A percentile compares a stretch with the other conserved stretches of the same genome.
These are phyloP conservation scores for Eupeodes corollae DNA, from an alignment of 1,140 invertebrate species.

Conservation along the genomic window DNA sequence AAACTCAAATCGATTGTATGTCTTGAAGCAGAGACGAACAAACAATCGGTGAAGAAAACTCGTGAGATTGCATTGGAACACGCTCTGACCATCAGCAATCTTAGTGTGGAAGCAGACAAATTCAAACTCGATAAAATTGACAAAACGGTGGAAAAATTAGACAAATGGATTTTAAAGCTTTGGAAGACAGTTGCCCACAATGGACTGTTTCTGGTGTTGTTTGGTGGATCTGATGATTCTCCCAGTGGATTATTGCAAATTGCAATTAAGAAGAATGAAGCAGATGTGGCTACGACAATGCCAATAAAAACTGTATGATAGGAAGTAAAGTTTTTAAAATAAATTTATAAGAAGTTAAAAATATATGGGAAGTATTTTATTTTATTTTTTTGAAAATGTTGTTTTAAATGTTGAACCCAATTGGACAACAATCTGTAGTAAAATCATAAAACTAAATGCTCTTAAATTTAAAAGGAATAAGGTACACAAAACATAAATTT, in stretches of 20 bases:
- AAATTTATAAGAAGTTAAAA: neutral
- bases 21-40: constrained; percentile 35
- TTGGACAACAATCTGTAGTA: too few species aligned
- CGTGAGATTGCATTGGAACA: constrained; percentile 41
- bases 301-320: neutral
- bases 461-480: too few species aligned
- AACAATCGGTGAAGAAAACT: constrained; percentile 40
- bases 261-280: constrained; percentile 19
- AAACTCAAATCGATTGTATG: constrained; percentile 10
- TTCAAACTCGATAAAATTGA: constrained; percentile 33
- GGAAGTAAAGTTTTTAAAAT: neutral
- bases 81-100: constrained; percentile 47
- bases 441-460: too few species aligned
- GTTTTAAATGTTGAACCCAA: too few species aligned
- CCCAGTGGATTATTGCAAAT: constrained; percentile 33
- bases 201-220: constrained; percentile 45
- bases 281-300: neutral
- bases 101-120: constrained; percentile 39
- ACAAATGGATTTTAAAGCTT: constrained; percentile 50
- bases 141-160: constrained; percentile 41
- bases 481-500: too few species aligned
- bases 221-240: constrained; percentile 40
- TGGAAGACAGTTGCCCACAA: constrained; percentile 44
- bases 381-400: too few species aligned
- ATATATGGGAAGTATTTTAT: too few species aligned